Evolutionary conservation across 2,888 invertebrate species (phyloP).

Genomic region (Melinaea menophilus): DNA sequence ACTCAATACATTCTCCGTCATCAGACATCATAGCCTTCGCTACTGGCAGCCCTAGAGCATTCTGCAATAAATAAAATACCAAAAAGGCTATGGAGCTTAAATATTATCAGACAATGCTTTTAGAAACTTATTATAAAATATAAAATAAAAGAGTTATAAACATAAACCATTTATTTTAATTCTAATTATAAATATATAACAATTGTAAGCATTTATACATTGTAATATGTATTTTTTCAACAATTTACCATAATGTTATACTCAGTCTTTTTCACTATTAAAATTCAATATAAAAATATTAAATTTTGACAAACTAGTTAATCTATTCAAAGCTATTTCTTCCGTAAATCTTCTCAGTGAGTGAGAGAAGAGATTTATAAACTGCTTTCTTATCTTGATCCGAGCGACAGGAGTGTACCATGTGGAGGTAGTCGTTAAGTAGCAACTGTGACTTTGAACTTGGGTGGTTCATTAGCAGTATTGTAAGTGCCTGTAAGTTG

Average conservation of each 20-base stretch:
- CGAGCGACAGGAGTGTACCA: conserved; percentile 58
- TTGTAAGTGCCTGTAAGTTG: conserved; percentile 55
- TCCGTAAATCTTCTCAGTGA: conserved; percentile 48
- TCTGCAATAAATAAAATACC: conserved; percentile 41
- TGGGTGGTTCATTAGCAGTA: conserved; percentile 66
- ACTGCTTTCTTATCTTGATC: conserved; percentile 60
- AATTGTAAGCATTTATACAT: too few species aligned
- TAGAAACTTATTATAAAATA: not conserved
- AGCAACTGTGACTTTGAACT: conserved; percentile 50
- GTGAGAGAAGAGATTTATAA: conserved; percentile 51
- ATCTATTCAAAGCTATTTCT: conserved; percentile 7
- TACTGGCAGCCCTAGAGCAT: conserved; percentile 60
- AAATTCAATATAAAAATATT: too few species aligned
- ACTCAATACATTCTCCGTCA: conserved; percentile 90
- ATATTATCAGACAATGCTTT: too few species aligned
- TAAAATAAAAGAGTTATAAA: not conserved
- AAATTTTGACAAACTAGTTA: too few species aligned
- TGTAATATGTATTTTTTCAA: too few species aligned
- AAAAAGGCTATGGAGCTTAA: not conserved
- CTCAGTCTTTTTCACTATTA: too few species aligned
- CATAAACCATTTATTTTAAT: not conserved
- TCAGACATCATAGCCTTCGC: conserved; percentile 87
- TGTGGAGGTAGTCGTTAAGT: conserved; percentile 59
- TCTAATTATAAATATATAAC: not conserved
- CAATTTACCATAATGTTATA: too few species aligned